phyloP scores from a whole-genome alignment of 1,140 invertebrate species.

The Himalopsyche phryganea region DNA sequence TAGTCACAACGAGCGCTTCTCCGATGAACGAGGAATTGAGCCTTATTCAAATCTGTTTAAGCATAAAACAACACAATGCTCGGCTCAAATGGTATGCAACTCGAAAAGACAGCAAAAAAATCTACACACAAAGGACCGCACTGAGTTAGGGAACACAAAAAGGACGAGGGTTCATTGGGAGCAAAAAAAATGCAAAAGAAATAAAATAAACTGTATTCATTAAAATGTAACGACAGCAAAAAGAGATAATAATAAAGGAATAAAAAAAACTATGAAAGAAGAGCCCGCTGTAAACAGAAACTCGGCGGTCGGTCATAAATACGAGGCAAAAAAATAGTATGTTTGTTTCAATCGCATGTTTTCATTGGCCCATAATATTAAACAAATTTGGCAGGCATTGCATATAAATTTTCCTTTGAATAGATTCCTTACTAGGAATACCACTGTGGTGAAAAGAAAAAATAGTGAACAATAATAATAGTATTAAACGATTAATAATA shows the following conservation, averaged over 20 bases:
- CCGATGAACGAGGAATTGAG: constrained; percentile 13
- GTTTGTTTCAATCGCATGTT: no score
- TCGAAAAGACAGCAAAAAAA: constrained; percentile 19
- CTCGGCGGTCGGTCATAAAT: constrained; percentile 30
- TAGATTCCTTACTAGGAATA: no score
- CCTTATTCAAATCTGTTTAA: constrained; percentile 33
- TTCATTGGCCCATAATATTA: no score
- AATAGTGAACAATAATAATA: no score
- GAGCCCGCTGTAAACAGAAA: constrained; percentile 20
- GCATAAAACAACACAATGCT: constrained; percentile 35
- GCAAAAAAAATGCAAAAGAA: constrained; percentile 27
- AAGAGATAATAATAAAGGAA: constrained; percentile 29
- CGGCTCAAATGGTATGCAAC: constrained; percentile 25
- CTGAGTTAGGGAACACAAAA: constrained; percentile 22
- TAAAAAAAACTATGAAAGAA: constrained; percentile 28
- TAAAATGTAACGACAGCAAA: constrained; percentile 33
- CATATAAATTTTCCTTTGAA: no score
- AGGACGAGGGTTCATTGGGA: constrained; percentile 26
- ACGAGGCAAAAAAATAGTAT: constrained; percentile 25
- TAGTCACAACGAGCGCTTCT: constrained; percentile 1
- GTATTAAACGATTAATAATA: no score
- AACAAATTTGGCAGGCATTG: no score
- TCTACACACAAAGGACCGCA: constrained; percentile 23
- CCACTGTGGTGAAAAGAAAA: no score
- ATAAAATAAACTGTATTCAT: constrained; percentile 35